Evolutionary conservation across 2,797 vertebrate species (phyloP).

Genomic region (Sternarchorhynchus goeldii): DNA sequence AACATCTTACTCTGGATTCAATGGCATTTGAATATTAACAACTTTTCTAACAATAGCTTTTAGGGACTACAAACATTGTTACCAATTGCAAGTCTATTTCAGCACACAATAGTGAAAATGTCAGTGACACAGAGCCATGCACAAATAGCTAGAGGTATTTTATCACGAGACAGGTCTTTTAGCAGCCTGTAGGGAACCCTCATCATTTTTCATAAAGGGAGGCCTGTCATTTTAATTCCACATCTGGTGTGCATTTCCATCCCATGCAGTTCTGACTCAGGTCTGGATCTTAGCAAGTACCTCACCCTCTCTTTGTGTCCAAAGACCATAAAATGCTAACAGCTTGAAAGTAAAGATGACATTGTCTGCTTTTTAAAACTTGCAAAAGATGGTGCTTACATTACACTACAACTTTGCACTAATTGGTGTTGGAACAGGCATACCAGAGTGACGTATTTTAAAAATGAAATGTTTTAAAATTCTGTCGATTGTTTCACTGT

Average conservation of each 20-base stretch:
- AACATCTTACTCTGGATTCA: neutral
- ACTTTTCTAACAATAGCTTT: slow-evolving; percentile 19
- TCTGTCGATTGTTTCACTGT: neutral
- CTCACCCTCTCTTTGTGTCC: slow-evolving; percentile 64
- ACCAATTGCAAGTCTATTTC: slow-evolving; percentile 24
- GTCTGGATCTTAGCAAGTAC: slow-evolving; percentile 61
- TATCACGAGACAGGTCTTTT: slow-evolving; percentile 72
- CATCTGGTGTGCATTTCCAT: slow-evolving; percentile 81
- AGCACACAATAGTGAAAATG: slow-evolving; percentile 15
- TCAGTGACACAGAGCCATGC: slow-evolving; percentile 60
- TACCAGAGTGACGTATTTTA: slow-evolving; percentile 1
- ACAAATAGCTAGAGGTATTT: slow-evolving; percentile 69
- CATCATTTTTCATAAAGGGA: slow-evolving; percentile 77
- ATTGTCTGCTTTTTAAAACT: slow-evolving; percentile 47
- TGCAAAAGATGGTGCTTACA: slow-evolving; percentile 39
- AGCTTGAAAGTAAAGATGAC: slow-evolving; percentile 52
- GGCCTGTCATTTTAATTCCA: slow-evolving; percentile 78
- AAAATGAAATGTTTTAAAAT: slow-evolving; percentile 3
- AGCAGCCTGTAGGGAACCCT: slow-evolving; percentile 72
- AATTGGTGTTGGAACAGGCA: slow-evolving; percentile 15
- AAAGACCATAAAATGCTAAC: slow-evolving; percentile 55
- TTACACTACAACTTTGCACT: slow-evolving; percentile 1
- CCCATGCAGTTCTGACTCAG: slow-evolving; percentile 70
- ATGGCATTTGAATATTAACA: slow-evolving; percentile 1
- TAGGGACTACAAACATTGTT: slow-evolving; percentile 24